These are phyloP conservation scores for Epinephelus fuscoguttatus DNA, from an alignment of 2,113 vertebrate genomes.

Conservation along the genomic window DNA sequence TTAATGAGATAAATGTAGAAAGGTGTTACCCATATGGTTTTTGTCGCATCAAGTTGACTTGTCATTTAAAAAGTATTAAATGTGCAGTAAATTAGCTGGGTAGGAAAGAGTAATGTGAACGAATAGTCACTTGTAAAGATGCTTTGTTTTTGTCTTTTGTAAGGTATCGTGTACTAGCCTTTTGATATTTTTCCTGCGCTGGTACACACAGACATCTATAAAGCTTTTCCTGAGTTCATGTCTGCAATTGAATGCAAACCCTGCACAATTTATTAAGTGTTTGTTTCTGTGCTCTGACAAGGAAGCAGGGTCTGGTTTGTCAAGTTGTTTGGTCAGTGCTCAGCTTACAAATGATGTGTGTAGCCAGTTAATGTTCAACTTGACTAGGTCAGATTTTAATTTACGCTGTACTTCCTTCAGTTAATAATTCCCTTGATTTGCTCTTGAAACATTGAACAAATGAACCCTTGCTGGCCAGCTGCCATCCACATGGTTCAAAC, in stretches of 20 bases:
- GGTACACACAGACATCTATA: background rate
- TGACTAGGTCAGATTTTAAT: constrained; percentile 49
- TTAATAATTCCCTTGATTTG: constrained; percentile 69
- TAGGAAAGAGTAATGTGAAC: no score
- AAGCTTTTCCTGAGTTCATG: background rate
- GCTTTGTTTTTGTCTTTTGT: background rate
- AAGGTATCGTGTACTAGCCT: background rate
- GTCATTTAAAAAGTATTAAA: background rate
- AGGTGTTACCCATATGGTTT: background rate
- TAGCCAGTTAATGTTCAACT: constrained; percentile 85
- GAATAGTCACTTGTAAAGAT: background rate
- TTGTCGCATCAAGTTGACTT: background rate
- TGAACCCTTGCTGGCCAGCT: constrained; percentile 31
- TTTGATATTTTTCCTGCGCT: background rate
- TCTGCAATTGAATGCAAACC: constrained; percentile 5
- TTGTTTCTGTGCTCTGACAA: constrained; percentile 3
- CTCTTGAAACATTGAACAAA: constrained; percentile 53
- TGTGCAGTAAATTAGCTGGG: background rate
- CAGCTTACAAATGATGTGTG: constrained; percentile 40
- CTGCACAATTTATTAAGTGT: background rate
- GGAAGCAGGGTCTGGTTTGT: constrained; percentile 37
- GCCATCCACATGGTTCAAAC: constrained; percentile 25
- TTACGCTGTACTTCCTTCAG: constrained; percentile 29
- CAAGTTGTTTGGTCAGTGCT: constrained; percentile 58
- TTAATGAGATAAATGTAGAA: background rate